Evolutionary conservation across 2,797 vertebrate species (phyloP), one percentile per base, ranked within the genome.

Genomic region (Salmo trutta): DNA sequence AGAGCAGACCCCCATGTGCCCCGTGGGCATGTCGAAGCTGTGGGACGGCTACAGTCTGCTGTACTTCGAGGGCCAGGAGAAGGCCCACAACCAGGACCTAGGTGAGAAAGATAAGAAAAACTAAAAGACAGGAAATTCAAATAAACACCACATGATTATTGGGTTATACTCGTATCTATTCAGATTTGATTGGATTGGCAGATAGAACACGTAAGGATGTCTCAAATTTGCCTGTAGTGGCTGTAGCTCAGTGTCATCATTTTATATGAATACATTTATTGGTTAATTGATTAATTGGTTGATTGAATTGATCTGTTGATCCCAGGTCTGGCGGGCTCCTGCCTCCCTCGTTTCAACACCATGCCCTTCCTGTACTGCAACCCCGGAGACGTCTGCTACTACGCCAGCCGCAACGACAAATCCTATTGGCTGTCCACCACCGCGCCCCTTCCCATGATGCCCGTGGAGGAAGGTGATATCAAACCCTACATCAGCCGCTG

Each of bases 341-440:
- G 98, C 87, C 94, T 99, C 78, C 95, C 95, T 0, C 94, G 95
- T 2, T 99, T 99, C 90, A 99, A 92, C 88, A 98, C 96, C 72
- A 99, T 99, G 96, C 98, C 98, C 29, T 99, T 99, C 93, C 93
- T 99, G 47, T 99, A 99, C 94, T 99, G 98, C 89, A 99, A 99
- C 82, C 97, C 97, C 0, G 97, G 97, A 1, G 97, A 99, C 14
- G 33, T 97, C 54, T 99, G 98, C 86, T 97, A 99, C 79, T 99
- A 98, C 0, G 98, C 98, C 87, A 99, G 94, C 91, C 95, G 98
- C 67, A 99, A 99, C 0, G 98, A 99, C 87, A 99, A 99, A 88
- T 99, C 98, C 84, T 99, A 96, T 90, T 99, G 98, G 98, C 88
- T 99, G 75, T 98, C 98, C 31, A 99, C 97, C 21, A 99, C 97